phyloP scores from a whole-genome alignment of 2,113 vertebrate genomes.

The Acinonyx jubatus region DNA sequence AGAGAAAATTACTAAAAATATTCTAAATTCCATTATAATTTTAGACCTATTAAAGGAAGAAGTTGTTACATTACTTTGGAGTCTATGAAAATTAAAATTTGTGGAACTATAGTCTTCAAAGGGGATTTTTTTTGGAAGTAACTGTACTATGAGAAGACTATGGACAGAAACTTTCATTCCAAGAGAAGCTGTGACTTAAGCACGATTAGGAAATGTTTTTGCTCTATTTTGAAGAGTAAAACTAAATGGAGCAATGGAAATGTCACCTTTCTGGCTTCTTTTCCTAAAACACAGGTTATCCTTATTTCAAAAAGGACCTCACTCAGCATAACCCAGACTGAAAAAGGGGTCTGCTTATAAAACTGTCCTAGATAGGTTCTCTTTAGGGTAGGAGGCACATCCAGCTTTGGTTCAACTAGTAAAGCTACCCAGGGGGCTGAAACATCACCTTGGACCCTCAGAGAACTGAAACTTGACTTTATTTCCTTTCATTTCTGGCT shows the following conservation, averaged over 20 bases:
- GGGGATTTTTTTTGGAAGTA: constrained; percentile 22
- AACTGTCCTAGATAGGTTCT: constrained; percentile 4
- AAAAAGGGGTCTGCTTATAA: constrained; percentile 54
- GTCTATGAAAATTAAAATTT: constrained; percentile 29
- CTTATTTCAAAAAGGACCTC: constrained; percentile 58
- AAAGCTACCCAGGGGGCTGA: constrained; percentile 7
- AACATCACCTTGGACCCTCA: not conserved
- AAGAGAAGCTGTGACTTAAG: constrained; percentile 44
- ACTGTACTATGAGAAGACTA: constrained; percentile 16
- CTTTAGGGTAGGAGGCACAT: not conserved
- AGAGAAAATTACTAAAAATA: constrained; percentile 28
- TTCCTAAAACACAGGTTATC: constrained; percentile 54
- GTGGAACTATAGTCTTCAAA: not conserved
- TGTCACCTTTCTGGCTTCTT: constrained; percentile 46
- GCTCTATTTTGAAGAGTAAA: constrained; percentile 71
- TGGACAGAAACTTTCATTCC: not conserved
- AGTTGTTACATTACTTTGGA: constrained; percentile 2
- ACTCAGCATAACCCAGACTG: not conserved
- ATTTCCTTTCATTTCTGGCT: constrained; percentile 61
- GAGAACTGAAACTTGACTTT: constrained; percentile 51
- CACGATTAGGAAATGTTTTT: constrained; percentile 51
- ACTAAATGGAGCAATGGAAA: constrained; percentile 59
- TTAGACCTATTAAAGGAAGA: constrained; percentile 40
- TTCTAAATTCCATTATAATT: constrained; percentile 38
- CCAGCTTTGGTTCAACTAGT: not conserved